A percentile compares a stretch with the other conserved stretches of the same genome.
Evolutionary conservation across 2,797 vertebrate genomes (phyloP).

Genomic region (Lerista edwardsae): DNA sequence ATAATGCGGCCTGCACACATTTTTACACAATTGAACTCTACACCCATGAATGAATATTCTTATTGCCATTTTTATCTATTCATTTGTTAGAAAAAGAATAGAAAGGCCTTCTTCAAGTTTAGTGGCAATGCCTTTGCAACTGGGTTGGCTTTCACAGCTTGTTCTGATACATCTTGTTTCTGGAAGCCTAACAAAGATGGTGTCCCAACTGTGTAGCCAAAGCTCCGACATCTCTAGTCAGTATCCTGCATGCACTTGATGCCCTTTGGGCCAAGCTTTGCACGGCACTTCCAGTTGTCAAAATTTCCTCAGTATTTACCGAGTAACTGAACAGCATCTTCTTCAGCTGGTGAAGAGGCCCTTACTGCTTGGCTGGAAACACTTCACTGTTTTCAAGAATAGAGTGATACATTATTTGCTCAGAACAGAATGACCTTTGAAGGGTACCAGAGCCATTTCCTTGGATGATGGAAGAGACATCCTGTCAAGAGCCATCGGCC

Average conservation of each 20-base stretch:
- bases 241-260: not conserved
- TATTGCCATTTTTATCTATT: not conserved
- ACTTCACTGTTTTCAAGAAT: no score
- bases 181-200: not conserved
- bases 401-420: no score
- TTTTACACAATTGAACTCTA: conserved; percentile 13
- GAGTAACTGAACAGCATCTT: no score
- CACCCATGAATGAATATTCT: conserved; percentile 17
- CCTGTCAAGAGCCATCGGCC: not conserved
- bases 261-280: not conserved
- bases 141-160: not conserved
- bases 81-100: conserved; percentile 31
- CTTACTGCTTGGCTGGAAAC: no score
- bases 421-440: no score
- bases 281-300: not conserved
- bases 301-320: not conserved
- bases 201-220: not conserved
- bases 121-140: not conserved
- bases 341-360: no score
- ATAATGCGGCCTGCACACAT: no score
- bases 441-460: no score
- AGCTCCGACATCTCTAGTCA: not conserved
- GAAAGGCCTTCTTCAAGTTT: conserved; percentile 9
- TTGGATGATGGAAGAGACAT: not conserved
- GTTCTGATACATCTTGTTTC: not conserved